Conservation (phyloP, 1,140 invertebrate species). For the Thalassaphorura encarpata region DNA sequence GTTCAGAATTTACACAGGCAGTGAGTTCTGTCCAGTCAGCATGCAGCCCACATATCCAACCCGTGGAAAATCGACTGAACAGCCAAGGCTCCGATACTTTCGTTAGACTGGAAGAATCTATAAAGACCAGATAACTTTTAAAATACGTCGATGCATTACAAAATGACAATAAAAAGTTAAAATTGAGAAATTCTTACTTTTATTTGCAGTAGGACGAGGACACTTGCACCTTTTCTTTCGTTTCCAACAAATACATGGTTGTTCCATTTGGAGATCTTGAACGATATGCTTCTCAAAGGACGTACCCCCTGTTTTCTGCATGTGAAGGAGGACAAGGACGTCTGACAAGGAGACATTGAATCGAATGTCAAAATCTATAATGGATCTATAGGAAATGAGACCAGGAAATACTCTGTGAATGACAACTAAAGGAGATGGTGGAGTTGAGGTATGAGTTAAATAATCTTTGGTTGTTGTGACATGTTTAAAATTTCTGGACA, state of each 20-base stretch:
- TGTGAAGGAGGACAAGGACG: slow-evolving; percentile 96
- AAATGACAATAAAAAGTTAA: no score
- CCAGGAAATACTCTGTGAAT: slow-evolving; percentile 18
- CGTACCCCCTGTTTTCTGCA: slow-evolving; percentile 93
- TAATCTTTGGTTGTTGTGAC: background rate
- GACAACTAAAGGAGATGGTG: background rate
- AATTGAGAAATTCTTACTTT: background rate
- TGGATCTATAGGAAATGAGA: slow-evolving; percentile 26
- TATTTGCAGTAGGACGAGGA: slow-evolving; percentile 54
- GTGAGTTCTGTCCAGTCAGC: slow-evolving; percentile 97
- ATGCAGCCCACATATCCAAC: slow-evolving; percentile 97
- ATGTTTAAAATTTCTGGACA: background rate
- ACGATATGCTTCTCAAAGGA: slow-evolving; percentile 90
- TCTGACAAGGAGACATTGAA: slow-evolving; percentile 44
- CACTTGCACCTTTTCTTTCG: slow-evolving; percentile 82
- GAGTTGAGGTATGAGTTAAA: background rate
- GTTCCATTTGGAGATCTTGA: slow-evolving; percentile 78
- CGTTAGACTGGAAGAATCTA: background rate
- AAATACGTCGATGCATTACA: no score
- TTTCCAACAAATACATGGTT: slow-evolving; percentile 76
- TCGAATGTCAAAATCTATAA: slow-evolving; percentile 15
- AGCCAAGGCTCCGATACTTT: slow-evolving; percentile 69
- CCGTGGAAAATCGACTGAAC: slow-evolving; percentile 95
- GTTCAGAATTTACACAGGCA: slow-evolving; percentile 72
- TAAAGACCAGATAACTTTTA: no score